Conservation (phyloP, 2,113 vertebrate species). For the Columba janthina region DNA sequence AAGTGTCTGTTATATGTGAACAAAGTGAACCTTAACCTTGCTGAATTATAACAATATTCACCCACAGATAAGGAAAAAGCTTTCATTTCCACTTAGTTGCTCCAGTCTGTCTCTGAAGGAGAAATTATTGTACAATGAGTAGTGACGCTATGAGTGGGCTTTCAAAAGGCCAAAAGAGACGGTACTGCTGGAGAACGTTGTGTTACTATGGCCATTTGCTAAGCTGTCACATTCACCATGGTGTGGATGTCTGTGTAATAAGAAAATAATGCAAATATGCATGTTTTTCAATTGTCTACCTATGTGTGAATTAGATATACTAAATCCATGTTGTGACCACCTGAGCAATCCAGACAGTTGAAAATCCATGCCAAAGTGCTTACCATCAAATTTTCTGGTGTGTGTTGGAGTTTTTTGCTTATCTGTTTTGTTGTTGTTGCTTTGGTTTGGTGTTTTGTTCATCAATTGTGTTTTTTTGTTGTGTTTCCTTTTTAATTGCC, state of each 20-base stretch:
- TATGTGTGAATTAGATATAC: rapidly evolving
- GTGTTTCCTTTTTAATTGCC: neutral
- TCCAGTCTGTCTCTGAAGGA: neutral
- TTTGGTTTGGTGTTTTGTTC: too few relatives aligned
- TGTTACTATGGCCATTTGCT: neutral
- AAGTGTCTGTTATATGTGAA: neutral
- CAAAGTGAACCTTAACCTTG: neutral
- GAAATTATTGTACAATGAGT: neutral
- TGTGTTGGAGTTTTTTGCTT: neutral
- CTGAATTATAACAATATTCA: neutral
- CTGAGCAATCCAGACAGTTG: neutral
- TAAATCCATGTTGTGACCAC: neutral
- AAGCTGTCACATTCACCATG: neutral
- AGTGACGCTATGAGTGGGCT: neutral
- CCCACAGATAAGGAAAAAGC: neutral
- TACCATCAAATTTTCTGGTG: neutral
- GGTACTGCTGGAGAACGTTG: neutral
- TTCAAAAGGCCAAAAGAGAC: neutral
- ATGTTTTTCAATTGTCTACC: neutral
- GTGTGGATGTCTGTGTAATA: rapidly evolving
- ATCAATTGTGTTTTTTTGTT: too few relatives aligned
- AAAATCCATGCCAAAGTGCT: neutral
- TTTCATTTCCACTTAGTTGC: neutral
- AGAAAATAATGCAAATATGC: neutral
- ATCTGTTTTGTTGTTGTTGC: neutral